A percentile compares a stretch with the other conserved stretches of the same genome.
Evolutionary conservation across 2,888 invertebrate species (phyloP).

Genomic region (Melinaea menophilus): DNA sequence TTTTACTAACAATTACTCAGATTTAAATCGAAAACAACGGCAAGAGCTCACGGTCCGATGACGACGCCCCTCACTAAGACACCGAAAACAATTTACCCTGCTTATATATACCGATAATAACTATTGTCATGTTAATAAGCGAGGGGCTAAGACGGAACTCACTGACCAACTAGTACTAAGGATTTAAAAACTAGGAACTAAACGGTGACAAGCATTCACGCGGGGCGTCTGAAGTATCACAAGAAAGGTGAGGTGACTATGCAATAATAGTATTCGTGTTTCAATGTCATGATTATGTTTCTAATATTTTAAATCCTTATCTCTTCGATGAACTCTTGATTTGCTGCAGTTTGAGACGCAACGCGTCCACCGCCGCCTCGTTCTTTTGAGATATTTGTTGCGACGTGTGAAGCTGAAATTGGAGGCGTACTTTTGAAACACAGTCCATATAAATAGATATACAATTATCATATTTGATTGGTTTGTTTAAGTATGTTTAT

Average conservation of each 20-base stretch:
- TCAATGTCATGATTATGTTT: not conserved
- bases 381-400: conserved; percentile 61
- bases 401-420: conserved; percentile 62
- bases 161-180: not conserved
- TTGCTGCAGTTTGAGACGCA: conserved; percentile 73
- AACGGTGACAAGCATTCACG: not conserved
- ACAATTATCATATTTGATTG: no score
- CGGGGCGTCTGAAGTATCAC: not conserved
- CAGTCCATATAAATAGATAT: no score
- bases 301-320: conserved; percentile 46
- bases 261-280: not conserved
- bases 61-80: conserved; percentile 40
- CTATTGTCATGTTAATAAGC: conserved; percentile 33
- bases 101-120: conserved; percentile 45
- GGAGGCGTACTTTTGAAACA: not conserved
- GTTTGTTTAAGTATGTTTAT: no score
- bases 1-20: conserved; percentile 7
- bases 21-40: conserved; percentile 18
- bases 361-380: conserved; percentile 69
- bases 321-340: conserved; percentile 75
- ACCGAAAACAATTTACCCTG: conserved; percentile 48
- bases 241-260: not conserved
- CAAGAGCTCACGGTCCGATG: conserved; percentile 22
- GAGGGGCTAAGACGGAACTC: conserved; percentile 34
- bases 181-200: conserved; percentile 1